Conservation (phyloP, 2,113 vertebrate species). For the Aythya baeri region DNA sequence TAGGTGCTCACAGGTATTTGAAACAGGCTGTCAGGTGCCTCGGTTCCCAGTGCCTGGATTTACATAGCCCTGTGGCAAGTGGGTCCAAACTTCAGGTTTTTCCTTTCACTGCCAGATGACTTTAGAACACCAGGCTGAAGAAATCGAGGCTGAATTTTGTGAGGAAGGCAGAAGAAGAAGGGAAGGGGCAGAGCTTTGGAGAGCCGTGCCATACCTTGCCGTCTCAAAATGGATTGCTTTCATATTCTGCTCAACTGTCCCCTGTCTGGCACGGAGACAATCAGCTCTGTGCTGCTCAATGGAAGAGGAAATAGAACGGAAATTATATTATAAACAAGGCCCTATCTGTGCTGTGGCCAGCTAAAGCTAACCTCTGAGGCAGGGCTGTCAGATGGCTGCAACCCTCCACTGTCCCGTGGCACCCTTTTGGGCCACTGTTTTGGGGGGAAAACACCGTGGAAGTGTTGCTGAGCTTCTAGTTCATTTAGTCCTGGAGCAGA, state of each 20-base stretch:
- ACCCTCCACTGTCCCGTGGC: neutral
- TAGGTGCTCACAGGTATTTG: constrained; percentile 34
- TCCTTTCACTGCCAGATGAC: neutral
- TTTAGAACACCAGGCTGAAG: neutral
- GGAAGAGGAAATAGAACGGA: constrained; percentile 24
- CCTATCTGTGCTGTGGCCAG: neutral
- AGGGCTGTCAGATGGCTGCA: neutral
- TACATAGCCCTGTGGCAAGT: constrained; percentile 14
- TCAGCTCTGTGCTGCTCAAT: constrained; percentile 8
- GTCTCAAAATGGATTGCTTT: neutral
- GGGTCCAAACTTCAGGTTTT: neutral
- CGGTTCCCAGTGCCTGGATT: constrained; percentile 45
- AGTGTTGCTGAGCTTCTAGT: neutral
- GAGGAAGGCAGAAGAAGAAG: neutral
- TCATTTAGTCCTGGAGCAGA: constrained; percentile 5
- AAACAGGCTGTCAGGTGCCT: neutral
- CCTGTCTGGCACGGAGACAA: neutral
- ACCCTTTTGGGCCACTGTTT: neutral
- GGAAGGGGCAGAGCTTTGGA: neutral
- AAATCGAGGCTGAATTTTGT: neutral
- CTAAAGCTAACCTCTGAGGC: constrained; percentile 16
- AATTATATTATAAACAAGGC: constrained; percentile 33
- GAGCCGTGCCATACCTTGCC: neutral
- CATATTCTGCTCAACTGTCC: neutral
- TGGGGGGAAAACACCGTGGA: neutral